Conservation (phyloP, 2,113 vertebrate species). For the Amblyornis subalaris region DNA sequence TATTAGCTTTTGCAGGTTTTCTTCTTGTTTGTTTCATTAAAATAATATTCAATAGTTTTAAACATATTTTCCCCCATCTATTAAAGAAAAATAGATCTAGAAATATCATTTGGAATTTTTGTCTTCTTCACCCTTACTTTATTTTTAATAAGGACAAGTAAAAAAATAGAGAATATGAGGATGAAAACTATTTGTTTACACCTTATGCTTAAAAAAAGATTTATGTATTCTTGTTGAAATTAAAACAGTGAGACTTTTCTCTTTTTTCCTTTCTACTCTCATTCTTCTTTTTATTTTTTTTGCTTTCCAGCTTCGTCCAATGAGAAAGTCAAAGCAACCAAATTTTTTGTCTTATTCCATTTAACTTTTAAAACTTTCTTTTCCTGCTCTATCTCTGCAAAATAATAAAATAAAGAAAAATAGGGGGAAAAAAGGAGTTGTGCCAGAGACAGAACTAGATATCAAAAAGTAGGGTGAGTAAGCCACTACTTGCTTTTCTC, state of each 20-base stretch:
- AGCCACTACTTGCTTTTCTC: background rate
- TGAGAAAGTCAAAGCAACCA: background rate
- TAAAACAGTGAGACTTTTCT: background rate
- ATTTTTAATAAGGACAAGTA: background rate
- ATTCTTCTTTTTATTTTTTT: background rate
- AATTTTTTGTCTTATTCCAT: background rate
- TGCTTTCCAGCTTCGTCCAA: background rate
- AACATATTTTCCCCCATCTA: background rate
- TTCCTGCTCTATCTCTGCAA: background rate
- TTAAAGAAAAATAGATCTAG: background rate
- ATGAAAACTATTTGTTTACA: background rate
- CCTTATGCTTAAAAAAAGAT: accelerated
- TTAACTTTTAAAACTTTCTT: background rate
- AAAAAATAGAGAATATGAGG: background rate
- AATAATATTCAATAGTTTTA: background rate
- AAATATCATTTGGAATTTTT: background rate
- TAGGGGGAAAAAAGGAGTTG: background rate
- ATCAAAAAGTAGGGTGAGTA: background rate
- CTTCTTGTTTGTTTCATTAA: background rate
- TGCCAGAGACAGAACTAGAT: background rate
- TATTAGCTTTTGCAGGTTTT: background rate
- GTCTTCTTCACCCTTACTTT: background rate
- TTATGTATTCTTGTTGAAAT: background rate
- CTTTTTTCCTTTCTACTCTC: background rate
- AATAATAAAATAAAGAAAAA: background rate